Percentiles rank a stretch among this genome's conserved stretches.
These are phyloP conservation scores for Corythornis madagascariensis DNA, from an alignment of 2,113 vertebrate genomes.

Conservation along the genomic window DNA sequence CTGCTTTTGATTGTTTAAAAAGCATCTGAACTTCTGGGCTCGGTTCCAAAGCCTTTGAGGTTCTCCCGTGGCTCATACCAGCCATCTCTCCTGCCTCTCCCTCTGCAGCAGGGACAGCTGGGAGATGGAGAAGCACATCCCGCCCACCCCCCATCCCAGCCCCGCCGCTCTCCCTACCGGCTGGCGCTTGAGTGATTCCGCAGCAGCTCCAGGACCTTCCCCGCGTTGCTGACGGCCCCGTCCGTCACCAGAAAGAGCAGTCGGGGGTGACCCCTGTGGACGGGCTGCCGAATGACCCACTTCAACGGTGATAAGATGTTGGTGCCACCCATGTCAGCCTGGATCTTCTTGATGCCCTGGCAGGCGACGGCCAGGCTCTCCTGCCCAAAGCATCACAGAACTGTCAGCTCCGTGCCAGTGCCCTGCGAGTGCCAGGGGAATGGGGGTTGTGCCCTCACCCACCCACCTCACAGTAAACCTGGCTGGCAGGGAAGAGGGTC, in stretches of 20 bases:
- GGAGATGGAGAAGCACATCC: not conserved
- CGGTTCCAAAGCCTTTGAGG: conserved; percentile 58
- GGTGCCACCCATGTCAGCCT: conserved; percentile 89
- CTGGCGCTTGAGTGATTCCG: conserved; percentile 83
- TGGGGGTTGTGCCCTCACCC: not conserved
- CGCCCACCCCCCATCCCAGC: not conserved
- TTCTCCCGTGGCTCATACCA: conserved; percentile 12
- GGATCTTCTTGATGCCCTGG: conserved; percentile 82
- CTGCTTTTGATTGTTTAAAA: conserved; percentile 61
- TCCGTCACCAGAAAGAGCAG: conserved; percentile 89
- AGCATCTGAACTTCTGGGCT: conserved; percentile 60
- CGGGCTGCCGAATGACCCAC: conserved; percentile 88
- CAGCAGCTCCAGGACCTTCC: conserved; percentile 89
- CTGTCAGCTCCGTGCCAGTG: fast-evolving
- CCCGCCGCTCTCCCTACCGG: conserved; percentile 72
- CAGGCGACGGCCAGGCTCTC: conserved; percentile 86
- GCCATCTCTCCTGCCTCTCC: not conserved
- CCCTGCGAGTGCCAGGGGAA: not conserved
- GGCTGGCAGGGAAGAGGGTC: conserved; percentile 87
- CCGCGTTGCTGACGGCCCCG: conserved; percentile 82
- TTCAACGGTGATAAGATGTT: conserved; percentile 87
- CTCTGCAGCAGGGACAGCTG: not conserved
- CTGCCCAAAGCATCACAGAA: conserved; percentile 63
- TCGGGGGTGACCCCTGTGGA: conserved; percentile 85
- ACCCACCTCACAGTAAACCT: conserved; percentile 88